phyloP scores from a whole-genome alignment of 2,888 invertebrate genomes.

The Lithosia quadra region DNA sequence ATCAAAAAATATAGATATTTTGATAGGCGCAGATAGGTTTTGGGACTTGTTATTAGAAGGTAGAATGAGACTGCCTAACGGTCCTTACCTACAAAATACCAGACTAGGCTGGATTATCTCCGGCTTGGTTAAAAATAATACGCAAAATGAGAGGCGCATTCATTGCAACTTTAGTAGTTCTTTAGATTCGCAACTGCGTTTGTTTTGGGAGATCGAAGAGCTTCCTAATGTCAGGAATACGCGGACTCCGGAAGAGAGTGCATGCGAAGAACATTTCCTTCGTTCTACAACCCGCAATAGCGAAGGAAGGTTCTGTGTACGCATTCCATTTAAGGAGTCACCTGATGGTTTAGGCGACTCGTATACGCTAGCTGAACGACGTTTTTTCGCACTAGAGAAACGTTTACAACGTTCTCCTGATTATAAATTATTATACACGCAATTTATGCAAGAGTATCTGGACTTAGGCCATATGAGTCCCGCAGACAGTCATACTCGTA shows the following conservation, averaged over 20 bases:
- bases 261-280: constrained; percentile 15
- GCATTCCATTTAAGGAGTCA: constrained; percentile 29
- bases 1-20: constrained; percentile 7
- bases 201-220: constrained; percentile 17
- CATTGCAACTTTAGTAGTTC: constrained; percentile 6
- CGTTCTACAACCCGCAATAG: constrained; percentile 5
- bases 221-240: neutral
- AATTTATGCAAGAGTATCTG: constrained; percentile 24
- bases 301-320: constrained; percentile 29
- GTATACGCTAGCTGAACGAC: constrained; percentile 16
- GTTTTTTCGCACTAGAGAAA: constrained; percentile 29
- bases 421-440: constrained; percentile 19
- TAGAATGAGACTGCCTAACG: constrained; percentile 8
- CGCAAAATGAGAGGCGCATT: neutral
- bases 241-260: constrained; percentile 13
- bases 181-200: neutral
- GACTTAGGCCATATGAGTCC: constrained; percentile 26
- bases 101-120: constrained; percentile 11
- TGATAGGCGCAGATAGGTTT: no score
- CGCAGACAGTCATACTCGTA: neutral
- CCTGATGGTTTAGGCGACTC: constrained; percentile 25
- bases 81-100: constrained; percentile 12
- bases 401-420: constrained; percentile 18
- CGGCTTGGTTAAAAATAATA: constrained; percentile 2
- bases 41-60: constrained; percentile 12